Conservation (phyloP, 1,140 invertebrate genomes). For the Drosophila arizonae region DNA sequence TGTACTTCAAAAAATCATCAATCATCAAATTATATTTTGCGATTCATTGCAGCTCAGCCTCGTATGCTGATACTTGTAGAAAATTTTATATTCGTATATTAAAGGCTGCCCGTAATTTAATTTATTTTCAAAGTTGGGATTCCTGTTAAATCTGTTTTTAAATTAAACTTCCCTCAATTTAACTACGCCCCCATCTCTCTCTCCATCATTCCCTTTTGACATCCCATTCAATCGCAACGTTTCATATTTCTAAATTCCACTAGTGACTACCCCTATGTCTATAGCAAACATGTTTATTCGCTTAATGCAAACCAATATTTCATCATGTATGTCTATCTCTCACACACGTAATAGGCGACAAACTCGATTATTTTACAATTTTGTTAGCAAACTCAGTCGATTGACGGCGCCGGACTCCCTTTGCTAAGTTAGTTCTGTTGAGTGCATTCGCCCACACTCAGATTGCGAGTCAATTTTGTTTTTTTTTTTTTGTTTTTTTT, state of each 20-base stretch:
- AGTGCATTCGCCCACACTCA: slow-evolving; percentile 14
- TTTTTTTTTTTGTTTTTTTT: slow-evolving; percentile 70
- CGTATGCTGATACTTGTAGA: no score
- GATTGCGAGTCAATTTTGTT: slow-evolving; percentile 45
- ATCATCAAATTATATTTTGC: no score
- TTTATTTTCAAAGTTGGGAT: no score
- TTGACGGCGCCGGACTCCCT: neutral
- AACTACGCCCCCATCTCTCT: no score
- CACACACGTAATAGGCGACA: slow-evolving; percentile 15
- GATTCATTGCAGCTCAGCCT: no score
- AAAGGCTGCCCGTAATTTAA: no score
- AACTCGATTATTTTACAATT: slow-evolving; percentile 23
- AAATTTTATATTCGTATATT: no score
- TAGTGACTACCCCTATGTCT: slow-evolving; percentile 10
- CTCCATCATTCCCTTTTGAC: neutral
- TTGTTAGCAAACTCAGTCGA: neutral
- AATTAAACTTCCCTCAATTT: no score
- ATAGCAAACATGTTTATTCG: neutral
- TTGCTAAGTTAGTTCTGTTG: slow-evolving; percentile 2
- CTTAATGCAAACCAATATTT: slow-evolving; percentile 7
- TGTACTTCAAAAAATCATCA: no score
- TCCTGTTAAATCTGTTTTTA: no score
- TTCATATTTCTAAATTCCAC: neutral
- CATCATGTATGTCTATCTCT: slow-evolving; percentile 9
- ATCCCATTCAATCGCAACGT: neutral